These are phyloP conservation scores for Zoanthus sansibaricus DNA, from an alignment of 92 coral and sea anemone species.

Conservation along the genomic window DNA sequence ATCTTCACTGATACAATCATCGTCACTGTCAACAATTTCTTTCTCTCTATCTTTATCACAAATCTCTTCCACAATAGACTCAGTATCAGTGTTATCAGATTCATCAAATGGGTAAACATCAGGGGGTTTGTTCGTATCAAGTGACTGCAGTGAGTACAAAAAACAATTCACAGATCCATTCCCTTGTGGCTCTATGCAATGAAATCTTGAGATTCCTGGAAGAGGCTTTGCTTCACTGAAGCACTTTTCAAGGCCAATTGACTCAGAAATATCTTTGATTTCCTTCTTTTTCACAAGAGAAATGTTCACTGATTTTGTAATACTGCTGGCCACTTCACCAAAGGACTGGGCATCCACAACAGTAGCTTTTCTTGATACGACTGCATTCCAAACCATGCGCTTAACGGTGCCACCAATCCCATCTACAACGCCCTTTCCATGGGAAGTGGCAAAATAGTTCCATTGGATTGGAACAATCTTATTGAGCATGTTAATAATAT, in stretches of 20 bases:
- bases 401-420: conserved; percentile 79
- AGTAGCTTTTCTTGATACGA: conserved; percentile 50
- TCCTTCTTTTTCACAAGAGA: conserved; percentile 57
- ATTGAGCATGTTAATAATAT: conserved; percentile 61
- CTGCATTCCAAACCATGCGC: conserved; percentile 77
- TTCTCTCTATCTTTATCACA: conserved; percentile 39
- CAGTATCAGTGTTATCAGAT: conserved; percentile 41
- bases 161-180: conserved; percentile 41
- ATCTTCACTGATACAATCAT: neutral
- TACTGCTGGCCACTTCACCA: too few relatives aligned
- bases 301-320: conserved; percentile 23
- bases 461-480: conserved; percentile 60
- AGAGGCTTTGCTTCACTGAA: conserved; percentile 23
- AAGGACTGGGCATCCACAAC: conserved; percentile 43
- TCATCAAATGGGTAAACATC: conserved; percentile 52
- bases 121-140: conserved; percentile 38
- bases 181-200: conserved; percentile 28
- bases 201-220: conserved; percentile 26
- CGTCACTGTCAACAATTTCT: conserved; percentile 21
- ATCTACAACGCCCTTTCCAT: conserved; percentile 78
- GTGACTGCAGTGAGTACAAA: conserved; percentile 40
- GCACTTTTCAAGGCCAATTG: conserved; percentile 40
- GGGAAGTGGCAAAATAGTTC: conserved; percentile 80
- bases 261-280: conserved; percentile 49
- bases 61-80: conserved; percentile 28